Percentiles rank a stretch among this genome's conserved stretches.
These are phyloP conservation scores for Pogonus chalceus DNA, from an alignment of 1,140 invertebrate species.

Conservation along the genomic window DNA sequence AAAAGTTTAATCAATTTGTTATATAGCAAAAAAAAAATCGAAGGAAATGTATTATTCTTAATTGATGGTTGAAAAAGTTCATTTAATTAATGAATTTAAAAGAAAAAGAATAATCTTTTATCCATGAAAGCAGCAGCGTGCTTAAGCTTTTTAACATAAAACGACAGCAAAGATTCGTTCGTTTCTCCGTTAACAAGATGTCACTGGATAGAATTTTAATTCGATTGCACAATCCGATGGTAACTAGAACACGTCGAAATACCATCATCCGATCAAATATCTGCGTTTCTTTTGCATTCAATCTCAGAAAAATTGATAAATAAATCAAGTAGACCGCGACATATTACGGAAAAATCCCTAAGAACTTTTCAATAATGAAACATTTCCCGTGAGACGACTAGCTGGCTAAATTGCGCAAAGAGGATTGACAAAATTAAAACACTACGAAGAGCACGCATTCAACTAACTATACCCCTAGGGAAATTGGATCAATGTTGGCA, in stretches of 20 bases:
- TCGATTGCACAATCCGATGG: background rate
- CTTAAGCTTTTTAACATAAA: too few species aligned
- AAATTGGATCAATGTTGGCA: constrained; percentile 22
- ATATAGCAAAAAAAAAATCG: too few species aligned
- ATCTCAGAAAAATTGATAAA: background rate
- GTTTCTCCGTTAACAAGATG: too few species aligned
- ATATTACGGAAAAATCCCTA: constrained; percentile 9
- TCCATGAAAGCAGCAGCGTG: too few species aligned
- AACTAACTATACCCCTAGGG: constrained; percentile 25
- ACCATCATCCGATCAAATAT: background rate
- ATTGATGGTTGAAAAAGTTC: too few species aligned
- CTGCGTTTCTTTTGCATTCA: background rate
- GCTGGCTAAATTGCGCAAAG: constrained; percentile 24
- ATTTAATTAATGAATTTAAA: too few species aligned
- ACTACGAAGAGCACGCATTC: background rate
- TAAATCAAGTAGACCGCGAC: constrained; percentile 1
- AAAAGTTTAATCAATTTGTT: too few species aligned
- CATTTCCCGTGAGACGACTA: constrained; percentile 12
- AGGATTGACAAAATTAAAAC: constrained; percentile 31
- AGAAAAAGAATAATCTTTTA: too few species aligned
- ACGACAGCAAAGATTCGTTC: too few species aligned
- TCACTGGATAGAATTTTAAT: background rate
- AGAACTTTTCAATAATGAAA: constrained; percentile 27
- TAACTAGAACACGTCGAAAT: background rate
- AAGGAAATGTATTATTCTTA: too few species aligned